phyloP scores from a whole-genome alignment of 2,113 vertebrate species.

The Pygathrix nemaeus region DNA sequence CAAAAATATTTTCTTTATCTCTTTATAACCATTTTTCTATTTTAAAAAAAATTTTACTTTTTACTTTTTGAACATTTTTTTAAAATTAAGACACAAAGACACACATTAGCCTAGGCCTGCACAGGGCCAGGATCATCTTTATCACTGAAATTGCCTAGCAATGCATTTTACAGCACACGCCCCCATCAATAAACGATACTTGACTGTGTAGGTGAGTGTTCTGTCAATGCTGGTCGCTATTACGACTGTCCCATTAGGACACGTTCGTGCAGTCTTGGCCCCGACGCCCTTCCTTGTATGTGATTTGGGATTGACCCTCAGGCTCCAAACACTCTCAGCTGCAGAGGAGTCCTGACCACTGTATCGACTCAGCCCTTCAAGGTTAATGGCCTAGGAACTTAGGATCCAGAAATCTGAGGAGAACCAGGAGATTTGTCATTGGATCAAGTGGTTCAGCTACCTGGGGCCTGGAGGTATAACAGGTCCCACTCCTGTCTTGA shows the following conservation, averaged over 20 bases:
- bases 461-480: not conserved
- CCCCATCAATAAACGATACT: not conserved
- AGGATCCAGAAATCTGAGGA: not conserved
- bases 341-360: not conserved
- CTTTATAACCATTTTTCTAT: not conserved
- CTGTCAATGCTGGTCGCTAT: not conserved
- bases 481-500: not conserved
- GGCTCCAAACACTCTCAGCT: not conserved
- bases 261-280: not conserved
- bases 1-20: not conserved
- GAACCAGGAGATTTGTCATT: not conserved
- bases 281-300: rapidly evolving
- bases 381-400: not conserved
- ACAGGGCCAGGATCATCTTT: not conserved
- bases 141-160: not conserved
- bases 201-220: not conserved
- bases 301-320: not conserved
- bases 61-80: not conserved
- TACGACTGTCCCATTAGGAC: not conserved
- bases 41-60: not conserved
- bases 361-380: not conserved
- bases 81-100: not conserved
- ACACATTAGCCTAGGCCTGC: not conserved
- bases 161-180: not conserved
- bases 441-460: not conserved